These are phyloP conservation scores for Cossypha dichroa DNA, from an alignment of 2,797 vertebrate genomes.

Conservation along the genomic window DNA sequence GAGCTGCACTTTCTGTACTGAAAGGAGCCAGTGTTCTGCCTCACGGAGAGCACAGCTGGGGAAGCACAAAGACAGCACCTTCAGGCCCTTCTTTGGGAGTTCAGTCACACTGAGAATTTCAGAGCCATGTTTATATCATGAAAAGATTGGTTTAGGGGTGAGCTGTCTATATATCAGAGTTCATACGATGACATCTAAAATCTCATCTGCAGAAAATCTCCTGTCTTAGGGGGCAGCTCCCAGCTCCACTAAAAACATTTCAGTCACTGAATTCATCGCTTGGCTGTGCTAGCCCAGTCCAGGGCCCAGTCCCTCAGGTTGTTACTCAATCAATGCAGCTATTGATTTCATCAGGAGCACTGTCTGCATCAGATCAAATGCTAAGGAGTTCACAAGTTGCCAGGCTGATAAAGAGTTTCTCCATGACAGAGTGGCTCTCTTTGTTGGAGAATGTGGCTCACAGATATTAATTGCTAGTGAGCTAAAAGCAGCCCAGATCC, in stretches of 20 bases:
- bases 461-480: not conserved
- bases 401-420: slow-evolving; percentile 33
- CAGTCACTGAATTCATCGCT: slow-evolving; percentile 5
- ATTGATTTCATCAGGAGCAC: slow-evolving; percentile 36
- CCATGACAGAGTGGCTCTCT: not conserved
- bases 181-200: not conserved
- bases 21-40: not conserved
- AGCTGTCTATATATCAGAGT: not conserved
- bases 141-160: slow-evolving; percentile 3
- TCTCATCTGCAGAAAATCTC: not conserved
- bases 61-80: not conserved
- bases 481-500: not conserved
- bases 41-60: not conserved
- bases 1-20: not conserved
- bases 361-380: slow-evolving; percentile 25
- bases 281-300: not conserved
- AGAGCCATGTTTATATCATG: not conserved
- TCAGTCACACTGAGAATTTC: not conserved
- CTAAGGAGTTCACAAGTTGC: slow-evolving; percentile 17
- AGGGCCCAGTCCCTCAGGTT: not conserved
- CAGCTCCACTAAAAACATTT: slow-evolving; percentile 13
- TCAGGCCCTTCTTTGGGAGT: not conserved
- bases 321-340: slow-evolving; percentile 11
- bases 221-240: not conserved
- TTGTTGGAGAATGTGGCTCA: not conserved